Conservation (phyloP, 1,140 invertebrate species). For the Odontomachus brunneus region DNA sequence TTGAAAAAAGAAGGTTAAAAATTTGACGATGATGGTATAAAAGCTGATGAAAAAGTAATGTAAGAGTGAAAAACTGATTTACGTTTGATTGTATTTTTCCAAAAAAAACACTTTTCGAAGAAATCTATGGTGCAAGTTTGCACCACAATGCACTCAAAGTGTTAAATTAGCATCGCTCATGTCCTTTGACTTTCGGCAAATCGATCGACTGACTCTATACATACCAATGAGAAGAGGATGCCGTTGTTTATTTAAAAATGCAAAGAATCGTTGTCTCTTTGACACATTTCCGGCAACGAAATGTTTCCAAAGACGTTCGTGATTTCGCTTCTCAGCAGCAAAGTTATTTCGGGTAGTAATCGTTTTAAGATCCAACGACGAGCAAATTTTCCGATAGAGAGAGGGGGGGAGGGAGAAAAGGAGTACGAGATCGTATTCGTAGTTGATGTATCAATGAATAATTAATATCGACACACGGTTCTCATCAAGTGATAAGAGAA, state of each 20-base stretch:
- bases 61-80: too few relatives aligned
- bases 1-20: too few relatives aligned
- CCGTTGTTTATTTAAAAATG: constrained; percentile 55
- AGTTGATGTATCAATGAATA: constrained; percentile 13
- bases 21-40: too few relatives aligned
- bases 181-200: constrained; percentile 67
- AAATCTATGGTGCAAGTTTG: too few relatives aligned
- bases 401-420: background rate
- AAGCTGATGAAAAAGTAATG: too few relatives aligned
- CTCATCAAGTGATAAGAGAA: background rate
- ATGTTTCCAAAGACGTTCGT: constrained; percentile 66
- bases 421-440: too few relatives aligned
- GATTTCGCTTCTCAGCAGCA: background rate
- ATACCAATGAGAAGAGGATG: constrained; percentile 28
- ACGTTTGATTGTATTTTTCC: too few relatives aligned
- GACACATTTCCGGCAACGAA: constrained; percentile 75
- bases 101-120: too few relatives aligned
- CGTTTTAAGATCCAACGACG: background rate
- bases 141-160: too few relatives aligned
- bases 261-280: constrained; percentile 41
- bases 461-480: constrained; percentile 8
- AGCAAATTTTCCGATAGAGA: background rate
- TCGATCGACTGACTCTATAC: constrained; percentile 62
- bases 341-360: background rate
- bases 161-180: constrained; percentile 70